Conservation (phyloP, 2,797 vertebrate species). For the Ctenosaura bakeri region DNA sequence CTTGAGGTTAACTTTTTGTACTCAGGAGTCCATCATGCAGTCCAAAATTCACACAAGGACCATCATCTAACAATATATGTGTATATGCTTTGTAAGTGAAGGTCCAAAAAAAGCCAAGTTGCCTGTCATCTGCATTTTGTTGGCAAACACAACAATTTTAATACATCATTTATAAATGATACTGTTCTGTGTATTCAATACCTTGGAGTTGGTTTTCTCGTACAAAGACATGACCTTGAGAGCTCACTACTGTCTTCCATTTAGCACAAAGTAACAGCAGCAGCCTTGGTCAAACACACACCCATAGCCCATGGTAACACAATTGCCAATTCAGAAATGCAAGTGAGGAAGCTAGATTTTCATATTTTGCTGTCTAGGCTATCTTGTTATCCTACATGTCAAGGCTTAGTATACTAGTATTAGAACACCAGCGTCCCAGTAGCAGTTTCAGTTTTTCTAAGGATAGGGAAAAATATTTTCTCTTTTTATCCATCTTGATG, state of each 20-base stretch:
- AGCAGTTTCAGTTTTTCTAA: background rate
- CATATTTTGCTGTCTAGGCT: background rate
- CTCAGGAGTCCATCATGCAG: too few species aligned
- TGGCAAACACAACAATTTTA: background rate
- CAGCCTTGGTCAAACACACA: background rate
- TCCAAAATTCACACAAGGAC: too few species aligned
- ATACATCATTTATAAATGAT: slow-evolving; percentile 4
- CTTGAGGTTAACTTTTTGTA: background rate
- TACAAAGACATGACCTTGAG: background rate
- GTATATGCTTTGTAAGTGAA: too few species aligned
- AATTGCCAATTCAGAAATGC: background rate
- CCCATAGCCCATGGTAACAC: background rate
- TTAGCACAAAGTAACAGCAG: background rate
- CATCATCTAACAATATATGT: background rate
- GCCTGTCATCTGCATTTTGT: background rate
- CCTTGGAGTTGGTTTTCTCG: background rate
- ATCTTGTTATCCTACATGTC: background rate
- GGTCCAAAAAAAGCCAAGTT: background rate
- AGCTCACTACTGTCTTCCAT: background rate
- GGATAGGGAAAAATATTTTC: background rate
- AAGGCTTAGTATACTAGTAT: background rate
- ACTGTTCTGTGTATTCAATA: background rate
- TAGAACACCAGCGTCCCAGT: too few species aligned
- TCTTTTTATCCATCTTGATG: background rate
- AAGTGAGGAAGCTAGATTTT: background rate